Evolutionary conservation across 1,140 invertebrate genomes (phyloP).

Genomic region (Maconellicoccus hirsutus): DNA sequence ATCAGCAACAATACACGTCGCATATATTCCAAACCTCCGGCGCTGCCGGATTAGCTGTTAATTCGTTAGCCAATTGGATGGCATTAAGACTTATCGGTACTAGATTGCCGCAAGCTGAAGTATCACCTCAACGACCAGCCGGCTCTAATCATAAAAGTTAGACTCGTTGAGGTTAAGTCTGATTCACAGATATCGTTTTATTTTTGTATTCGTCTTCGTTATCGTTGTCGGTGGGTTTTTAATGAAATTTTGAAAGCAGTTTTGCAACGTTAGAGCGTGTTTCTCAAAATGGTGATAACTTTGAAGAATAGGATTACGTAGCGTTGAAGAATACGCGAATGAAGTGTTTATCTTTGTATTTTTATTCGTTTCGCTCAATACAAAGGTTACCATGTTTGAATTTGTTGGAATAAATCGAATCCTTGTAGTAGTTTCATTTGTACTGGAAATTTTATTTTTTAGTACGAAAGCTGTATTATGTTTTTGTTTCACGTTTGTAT

Average conservation of each 20-base stretch:
- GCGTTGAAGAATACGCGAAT: too few species aligned
- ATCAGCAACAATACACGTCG: constrained; percentile 34
- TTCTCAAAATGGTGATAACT: too few species aligned
- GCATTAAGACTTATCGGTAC: background rate
- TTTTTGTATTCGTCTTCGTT: background rate
- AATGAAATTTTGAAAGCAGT: background rate
- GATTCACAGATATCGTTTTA: constrained; percentile 5
- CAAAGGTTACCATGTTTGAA: too few species aligned
- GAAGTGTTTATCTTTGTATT: too few species aligned
- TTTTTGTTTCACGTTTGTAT: too few species aligned
- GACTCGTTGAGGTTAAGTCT: background rate
- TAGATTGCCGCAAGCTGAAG: background rate
- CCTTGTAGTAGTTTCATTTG: too few species aligned
- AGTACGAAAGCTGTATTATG: too few species aligned
- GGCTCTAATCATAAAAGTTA: background rate
- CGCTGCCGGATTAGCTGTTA: background rate
- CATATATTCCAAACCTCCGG: constrained; percentile 20
- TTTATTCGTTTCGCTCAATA: too few species aligned
- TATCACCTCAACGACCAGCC: background rate
- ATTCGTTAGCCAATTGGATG: constrained; percentile 20
- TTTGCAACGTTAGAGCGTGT: too few species aligned
- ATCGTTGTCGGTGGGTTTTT: background rate
- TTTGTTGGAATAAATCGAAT: too few species aligned
- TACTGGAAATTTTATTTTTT: too few species aligned
- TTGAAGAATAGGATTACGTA: too few species aligned